Base-by-base conservation (phyloP, 2,888 invertebrate genomes). In the Lamproptera curius region DNA sequence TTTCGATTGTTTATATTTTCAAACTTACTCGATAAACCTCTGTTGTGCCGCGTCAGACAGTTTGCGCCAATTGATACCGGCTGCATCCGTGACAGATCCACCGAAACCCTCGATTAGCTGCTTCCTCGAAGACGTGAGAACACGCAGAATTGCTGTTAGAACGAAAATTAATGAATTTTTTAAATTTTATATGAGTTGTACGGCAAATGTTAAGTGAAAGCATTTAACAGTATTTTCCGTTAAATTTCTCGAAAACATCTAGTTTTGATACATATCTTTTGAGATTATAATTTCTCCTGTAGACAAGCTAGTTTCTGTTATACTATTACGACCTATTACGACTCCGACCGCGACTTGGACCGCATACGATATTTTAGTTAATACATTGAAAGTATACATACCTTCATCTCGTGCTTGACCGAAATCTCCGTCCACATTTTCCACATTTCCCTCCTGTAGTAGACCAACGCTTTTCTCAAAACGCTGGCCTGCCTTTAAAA, bases 81-180 rank as follows among this genome's bases (percentile, higher is more conserved):
- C 89, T 0, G 91, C 81, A 46, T 93, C 93, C 0, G 97, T 97
- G 51, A 97, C 94, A 0, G 96, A 94, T 0, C 95, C 97, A 0
- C 97, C 97, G 70, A 95, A 97, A 0, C 97, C 97, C 52, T 91
- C 71, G 15, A 97, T 93, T 15, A 65, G 83, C 73, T 97, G 97
- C 61, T 84, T 91, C 2, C 70, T 78, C 2, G 56, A 58, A 36
- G 62, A 65, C 1, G 67, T 53, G 51, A 53, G 70, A 13, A 81
- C 46, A 40, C 75, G 62, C 5, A 76, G 50, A 1, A 49, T 56
- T 9, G 73, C 74, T 28, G 26, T 17, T 2, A 20, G 23, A n/a
- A 11, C 1, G 28, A 20, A 16, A 11, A n/a, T n/a, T n/a, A n/a
- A n/a, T n/a, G n/a, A n/a, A n/a, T n/a, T n/a, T n/a, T n/a, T n/a